Evolutionary conservation across 2,113 vertebrate genomes (phyloP).

Genomic region (Mesitornis unicolor): DNA sequence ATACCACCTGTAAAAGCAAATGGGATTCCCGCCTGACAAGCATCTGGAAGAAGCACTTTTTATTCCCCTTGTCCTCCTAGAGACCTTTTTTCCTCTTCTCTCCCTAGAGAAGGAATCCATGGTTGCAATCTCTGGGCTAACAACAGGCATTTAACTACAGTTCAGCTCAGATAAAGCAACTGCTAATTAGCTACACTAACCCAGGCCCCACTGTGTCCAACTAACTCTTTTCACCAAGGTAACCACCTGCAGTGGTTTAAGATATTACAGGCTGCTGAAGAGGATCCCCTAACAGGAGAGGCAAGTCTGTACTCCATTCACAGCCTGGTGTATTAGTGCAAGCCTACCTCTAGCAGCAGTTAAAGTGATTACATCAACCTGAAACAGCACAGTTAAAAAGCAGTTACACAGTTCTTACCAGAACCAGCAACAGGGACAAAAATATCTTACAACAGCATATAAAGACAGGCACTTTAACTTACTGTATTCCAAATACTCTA

Average conservation of each 20-base stretch:
- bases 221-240: too few species aligned
- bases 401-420: too few species aligned
- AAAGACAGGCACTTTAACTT: neutral
- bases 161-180: neutral
- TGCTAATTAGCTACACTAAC: neutral
- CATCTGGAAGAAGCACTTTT: neutral
- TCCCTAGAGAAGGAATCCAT: neutral
- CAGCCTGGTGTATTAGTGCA: too few species aligned
- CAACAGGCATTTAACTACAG: neutral
- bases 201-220: neutral
- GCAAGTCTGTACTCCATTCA: too few species aligned
- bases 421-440: too few species aligned
- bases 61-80: rapidly evolving
- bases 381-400: too few species aligned
- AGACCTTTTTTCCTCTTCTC: too few species aligned
- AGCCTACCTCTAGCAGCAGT: too few species aligned
- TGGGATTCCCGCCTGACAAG: neutral
- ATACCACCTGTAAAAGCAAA: neutral
- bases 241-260: neutral
- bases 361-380: too few species aligned
- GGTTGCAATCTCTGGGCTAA: neutral
- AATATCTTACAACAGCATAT: too few species aligned
- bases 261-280: neutral
- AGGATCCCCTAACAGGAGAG: too few species aligned
- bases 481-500: conserved; percentile 95